Percentiles rank a stretch among this genome's conserved stretches.
These are phyloP conservation scores for Paratilapia polleni DNA, from an alignment of 2,113 vertebrate species.

Conservation along the genomic window DNA sequence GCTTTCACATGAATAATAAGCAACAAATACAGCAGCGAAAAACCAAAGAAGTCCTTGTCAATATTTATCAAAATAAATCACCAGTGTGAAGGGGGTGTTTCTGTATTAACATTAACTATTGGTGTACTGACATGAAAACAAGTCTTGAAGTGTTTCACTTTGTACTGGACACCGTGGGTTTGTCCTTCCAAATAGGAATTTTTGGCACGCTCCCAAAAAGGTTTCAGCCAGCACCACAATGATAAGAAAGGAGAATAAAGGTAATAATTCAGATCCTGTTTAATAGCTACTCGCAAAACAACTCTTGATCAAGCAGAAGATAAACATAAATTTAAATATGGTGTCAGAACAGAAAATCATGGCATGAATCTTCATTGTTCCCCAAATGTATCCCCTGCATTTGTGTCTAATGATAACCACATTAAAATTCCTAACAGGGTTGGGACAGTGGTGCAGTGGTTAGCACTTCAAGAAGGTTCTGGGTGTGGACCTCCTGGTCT, in stretches of 20 bases:
- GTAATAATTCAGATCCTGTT: not conserved
- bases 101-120: constrained; percentile 9
- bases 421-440: no score
- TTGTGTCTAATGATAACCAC: no score
- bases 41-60: not conserved
- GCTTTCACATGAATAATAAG: not conserved
- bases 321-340: not conserved
- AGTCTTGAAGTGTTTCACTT: not conserved
- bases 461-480: no score
- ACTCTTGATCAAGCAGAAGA: not conserved
- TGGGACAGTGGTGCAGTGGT: no score
- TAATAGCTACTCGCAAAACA: not conserved
- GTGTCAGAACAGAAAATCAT: not conserved
- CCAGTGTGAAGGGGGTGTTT: constrained; percentile 12
- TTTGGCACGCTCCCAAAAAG: not conserved
- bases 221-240: not conserved
- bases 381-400: no score
- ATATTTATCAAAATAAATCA: constrained; percentile 16
- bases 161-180: not conserved
- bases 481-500: no score
- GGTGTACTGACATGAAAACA: not conserved
- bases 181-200: not conserved
- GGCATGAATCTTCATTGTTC: not conserved
- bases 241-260: not conserved
- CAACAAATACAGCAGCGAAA: not conserved